Base-by-base conservation (phyloP, 1,140 invertebrate genomes). In the Aporrectodea caliginosa region DNA sequence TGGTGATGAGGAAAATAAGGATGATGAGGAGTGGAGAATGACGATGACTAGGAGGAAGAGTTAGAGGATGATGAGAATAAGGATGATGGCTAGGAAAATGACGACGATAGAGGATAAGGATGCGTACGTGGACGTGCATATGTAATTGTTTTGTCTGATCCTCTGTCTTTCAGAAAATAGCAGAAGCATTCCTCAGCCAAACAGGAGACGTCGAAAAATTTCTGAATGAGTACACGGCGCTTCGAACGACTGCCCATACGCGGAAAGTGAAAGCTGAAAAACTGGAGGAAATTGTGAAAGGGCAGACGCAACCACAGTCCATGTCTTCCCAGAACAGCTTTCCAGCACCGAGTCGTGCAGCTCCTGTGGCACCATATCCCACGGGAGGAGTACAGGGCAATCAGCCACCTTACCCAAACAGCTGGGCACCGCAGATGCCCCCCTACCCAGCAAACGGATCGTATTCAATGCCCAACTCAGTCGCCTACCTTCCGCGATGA, bases 221-320 rank as follows among this genome's bases (percentile, higher is more conserved):
- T 35, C 34, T 76, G 0, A 43, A 29, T 31, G 35, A 29, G 2
- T 76, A 76, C 75, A 27, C 43, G 16, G 31, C 33, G 34, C 33
- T 68, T 16, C 33, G 75, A 31, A 76, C 75, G 34, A 29, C 43
- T 1, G 33, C 75, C 1, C 75, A 76, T 35, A 0, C 43, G 27
- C 31, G 75, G 1, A 35, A 68, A 31, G 43, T 76, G 32, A 76
- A 76, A 31, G 33, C n/a, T 27, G 75, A 76, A 14, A 76, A 76
- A 35, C 33, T 76, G 75, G 29, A 32, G n/a, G 75, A 76, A n/a
- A n/a, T 76, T 0, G 27, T 76, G 16, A 16, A 27, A 14, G 32
- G 43, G 75, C 33, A 76, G 0, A 16, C 22, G 27, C 75, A 76
- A 29, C 75, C 29, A 31, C 34, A 35, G 29, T n/a, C 27, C 34